Base-by-base conservation (phyloP, 2,888 invertebrate species). In the Pammene aurita region DNA sequence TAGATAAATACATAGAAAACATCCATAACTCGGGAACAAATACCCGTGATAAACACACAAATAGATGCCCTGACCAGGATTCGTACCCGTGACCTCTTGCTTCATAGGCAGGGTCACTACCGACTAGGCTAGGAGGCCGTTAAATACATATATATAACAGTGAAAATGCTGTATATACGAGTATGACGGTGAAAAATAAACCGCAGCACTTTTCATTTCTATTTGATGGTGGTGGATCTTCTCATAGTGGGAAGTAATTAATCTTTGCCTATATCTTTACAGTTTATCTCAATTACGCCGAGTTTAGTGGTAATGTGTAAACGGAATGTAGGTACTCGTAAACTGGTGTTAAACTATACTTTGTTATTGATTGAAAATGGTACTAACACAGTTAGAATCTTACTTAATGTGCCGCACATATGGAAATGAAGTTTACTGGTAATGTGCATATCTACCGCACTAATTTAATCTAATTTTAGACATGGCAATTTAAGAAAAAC, bases 251-350 rank as follows among this genome's bases (percentile, higher is more conserved):
- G n/a, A n/a, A n/a, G 4, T 54, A 54, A 13, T 54, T n/a, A 34
- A 54, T 54, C 54, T 54, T 34, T 48, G 42, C 41, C 48, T 41
- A 57, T 58, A 68, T 68, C 68, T 68, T 11, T 46, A 63, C 57
- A 38, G 57, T 64, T 46, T 38, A 68, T 68, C 68, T 68, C 68
- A 64, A 64, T 64, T 68, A 54, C 68, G 42, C 11, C 34, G 68
- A 44, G 63, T 52, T 56, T 56, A 67, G 42, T 62, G 42, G 62
- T 46, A 68, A 58, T 68, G 52, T 35, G 41, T 44, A n/a, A 38
- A 41, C 42, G 13, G 50, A 66, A 60, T 66, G 9, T 26, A 26
- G n/a, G 26, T 61, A 55, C 61, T 13, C 48, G 52, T 55, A 13
- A 38, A 41, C 26, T n/a, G 5, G 16, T 44, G 48, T 34, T 61